phyloP scores from a whole-genome alignment of 1,140 invertebrate species.

The Chironomus striatipennis region DNA sequence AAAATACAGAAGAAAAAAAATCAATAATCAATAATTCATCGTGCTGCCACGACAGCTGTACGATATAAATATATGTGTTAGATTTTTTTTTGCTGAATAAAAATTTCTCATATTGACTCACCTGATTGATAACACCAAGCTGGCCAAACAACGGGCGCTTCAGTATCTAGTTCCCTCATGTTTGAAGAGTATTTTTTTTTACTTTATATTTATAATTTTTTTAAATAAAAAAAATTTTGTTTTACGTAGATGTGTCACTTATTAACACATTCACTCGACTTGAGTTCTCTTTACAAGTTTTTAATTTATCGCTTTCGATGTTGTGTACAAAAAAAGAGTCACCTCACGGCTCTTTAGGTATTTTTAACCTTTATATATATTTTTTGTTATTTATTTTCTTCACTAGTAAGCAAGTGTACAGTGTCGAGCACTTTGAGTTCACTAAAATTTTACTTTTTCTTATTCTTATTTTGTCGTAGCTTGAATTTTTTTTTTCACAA shows the following conservation, averaged over 20 bases:
- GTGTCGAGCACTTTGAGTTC: conserved; percentile 17
- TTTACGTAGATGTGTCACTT: conserved; percentile 11
- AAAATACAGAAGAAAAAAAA: not conserved
- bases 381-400: not conserved
- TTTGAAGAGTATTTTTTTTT: not conserved
- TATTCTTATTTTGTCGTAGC: no score
- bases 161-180: conserved; percentile 21
- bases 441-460: not conserved
- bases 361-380: conserved; percentile 21
- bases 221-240: no score
- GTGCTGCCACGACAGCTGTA: not conserved
- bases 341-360: conserved; percentile 16
- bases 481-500: not conserved
- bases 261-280: conserved; percentile 20
- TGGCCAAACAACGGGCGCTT: conserved; percentile 15
- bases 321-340: conserved; percentile 4
- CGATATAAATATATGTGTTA: not conserved
- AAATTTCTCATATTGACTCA: not conserved
- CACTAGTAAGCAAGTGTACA: conserved; percentile 7
- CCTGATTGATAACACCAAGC: conserved; percentile 21
- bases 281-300: not conserved
- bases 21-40: conserved; percentile 1
- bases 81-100: not conserved
- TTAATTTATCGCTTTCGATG: conserved; percentile 10
- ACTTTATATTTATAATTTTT: not conserved